phyloP scores from a whole-genome alignment of 2,113 vertebrate species.

The Puma concolor region DNA sequence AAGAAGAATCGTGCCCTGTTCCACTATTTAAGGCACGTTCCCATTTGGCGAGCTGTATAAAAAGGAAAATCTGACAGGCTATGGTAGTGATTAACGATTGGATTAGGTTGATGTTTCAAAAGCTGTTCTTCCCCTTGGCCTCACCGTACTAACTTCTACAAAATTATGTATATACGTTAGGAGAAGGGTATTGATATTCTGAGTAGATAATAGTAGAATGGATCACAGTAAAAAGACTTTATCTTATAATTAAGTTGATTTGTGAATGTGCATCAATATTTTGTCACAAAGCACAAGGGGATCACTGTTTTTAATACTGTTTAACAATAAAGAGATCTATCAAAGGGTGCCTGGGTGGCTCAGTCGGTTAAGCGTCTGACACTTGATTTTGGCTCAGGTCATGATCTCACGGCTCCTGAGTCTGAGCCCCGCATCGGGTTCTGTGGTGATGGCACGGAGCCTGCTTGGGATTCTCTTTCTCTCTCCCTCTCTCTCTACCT shows the following conservation, averaged over 20 bases:
- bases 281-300: slow-evolving; percentile 2
- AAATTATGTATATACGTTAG: background rate
- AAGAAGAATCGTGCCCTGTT: background rate
- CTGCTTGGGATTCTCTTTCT: no score
- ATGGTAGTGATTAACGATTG: background rate
- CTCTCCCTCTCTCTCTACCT: no score
- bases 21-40: background rate
- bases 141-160: background rate
- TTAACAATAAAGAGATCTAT: background rate
- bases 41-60: background rate
- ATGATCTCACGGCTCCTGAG: no score
- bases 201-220: slow-evolving; percentile 3
- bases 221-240: background rate
- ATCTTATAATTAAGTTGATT: slow-evolving; percentile 36
- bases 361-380: no score
- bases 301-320: background rate
- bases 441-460: no score
- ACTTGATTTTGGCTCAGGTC: no score
- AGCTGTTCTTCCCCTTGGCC: background rate
- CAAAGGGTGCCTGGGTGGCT: background rate
- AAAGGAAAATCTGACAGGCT: background rate
- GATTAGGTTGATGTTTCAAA: background rate
- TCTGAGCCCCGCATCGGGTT: no score
- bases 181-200: background rate
- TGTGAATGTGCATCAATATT: background rate